These are phyloP conservation scores for Trichacis sp. DNA, from an alignment of 2,888 invertebrate genomes.

Conservation along the genomic window DNA sequence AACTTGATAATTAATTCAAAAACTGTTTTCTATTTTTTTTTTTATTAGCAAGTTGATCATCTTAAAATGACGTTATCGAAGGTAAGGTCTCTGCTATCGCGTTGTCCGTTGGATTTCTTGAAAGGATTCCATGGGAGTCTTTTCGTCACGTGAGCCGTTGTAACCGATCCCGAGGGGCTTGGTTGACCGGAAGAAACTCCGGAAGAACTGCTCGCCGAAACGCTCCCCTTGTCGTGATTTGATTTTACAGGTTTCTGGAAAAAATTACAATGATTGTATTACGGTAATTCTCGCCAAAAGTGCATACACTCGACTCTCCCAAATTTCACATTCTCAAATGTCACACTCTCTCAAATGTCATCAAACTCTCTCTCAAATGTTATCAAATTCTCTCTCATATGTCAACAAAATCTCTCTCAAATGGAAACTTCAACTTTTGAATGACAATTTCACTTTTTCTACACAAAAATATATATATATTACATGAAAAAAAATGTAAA, in stretches of 20 bases:
- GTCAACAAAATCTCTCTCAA: no score
- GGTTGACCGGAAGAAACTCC: slow-evolving; percentile 74
- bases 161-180: slow-evolving; percentile 73
- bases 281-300: no score
- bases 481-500: no score
- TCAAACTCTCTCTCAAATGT: no score
- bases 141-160: slow-evolving; percentile 69
- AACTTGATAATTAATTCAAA: no score
- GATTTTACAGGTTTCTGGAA: slow-evolving; percentile 66
- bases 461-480: no score
- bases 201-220: slow-evolving; percentile 73
- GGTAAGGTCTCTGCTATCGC: slow-evolving; percentile 71
- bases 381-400: no score
- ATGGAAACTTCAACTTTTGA: no score
- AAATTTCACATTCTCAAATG: no score
- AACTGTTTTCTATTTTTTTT: neutral
- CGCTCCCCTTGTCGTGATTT: slow-evolving; percentile 70
- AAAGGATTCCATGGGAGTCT: slow-evolving; percentile 81
- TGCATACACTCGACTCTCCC: no score
- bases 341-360: no score
- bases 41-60: slow-evolving; percentile 58
- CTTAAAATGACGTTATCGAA: slow-evolving; percentile 74
- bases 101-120: slow-evolving; percentile 74
- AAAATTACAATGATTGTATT: neutral
- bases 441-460: no score